phyloP scores from a whole-genome alignment of 1,140 invertebrate species.

The Gonioctena quinquepunctata region DNA sequence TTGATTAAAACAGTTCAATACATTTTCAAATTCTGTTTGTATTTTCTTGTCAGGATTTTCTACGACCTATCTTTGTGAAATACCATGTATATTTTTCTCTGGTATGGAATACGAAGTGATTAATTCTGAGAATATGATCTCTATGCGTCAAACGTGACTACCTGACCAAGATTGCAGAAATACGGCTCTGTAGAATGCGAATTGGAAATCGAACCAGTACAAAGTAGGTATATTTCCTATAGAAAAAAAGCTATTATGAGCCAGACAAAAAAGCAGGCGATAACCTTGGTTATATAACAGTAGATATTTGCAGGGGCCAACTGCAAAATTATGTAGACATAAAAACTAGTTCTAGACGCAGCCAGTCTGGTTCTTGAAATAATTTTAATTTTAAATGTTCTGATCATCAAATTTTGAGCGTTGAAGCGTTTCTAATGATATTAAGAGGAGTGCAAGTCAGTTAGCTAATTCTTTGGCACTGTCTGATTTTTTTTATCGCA shows the following conservation, averaged over 20 bases:
- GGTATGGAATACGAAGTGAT: no score
- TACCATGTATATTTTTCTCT: no score
- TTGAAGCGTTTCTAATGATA: neutral
- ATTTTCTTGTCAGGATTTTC: no score
- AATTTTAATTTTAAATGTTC: neutral
- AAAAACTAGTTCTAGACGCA: neutral
- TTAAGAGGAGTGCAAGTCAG: neutral
- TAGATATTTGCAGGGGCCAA: neutral
- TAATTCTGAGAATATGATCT: no score
- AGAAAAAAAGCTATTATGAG: neutral
- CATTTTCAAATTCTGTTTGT: no score
- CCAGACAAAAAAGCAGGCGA: neutral
- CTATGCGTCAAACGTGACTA: no score
- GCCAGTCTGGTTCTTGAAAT: neutral
- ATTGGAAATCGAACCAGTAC: neutral
- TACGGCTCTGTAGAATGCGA: neutral
- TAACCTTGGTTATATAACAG: conserved; percentile 13
- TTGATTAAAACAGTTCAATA: no score
- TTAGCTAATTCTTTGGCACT: neutral
- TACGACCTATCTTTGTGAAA: no score
- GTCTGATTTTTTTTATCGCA: neutral
- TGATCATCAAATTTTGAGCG: neutral
- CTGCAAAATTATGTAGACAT: conserved; percentile 1
- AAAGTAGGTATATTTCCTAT: neutral
- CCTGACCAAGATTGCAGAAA: no score